phyloP scores from a whole-genome alignment of 1,140 invertebrate genomes.

The Mycetomoellerius zeteki region DNA sequence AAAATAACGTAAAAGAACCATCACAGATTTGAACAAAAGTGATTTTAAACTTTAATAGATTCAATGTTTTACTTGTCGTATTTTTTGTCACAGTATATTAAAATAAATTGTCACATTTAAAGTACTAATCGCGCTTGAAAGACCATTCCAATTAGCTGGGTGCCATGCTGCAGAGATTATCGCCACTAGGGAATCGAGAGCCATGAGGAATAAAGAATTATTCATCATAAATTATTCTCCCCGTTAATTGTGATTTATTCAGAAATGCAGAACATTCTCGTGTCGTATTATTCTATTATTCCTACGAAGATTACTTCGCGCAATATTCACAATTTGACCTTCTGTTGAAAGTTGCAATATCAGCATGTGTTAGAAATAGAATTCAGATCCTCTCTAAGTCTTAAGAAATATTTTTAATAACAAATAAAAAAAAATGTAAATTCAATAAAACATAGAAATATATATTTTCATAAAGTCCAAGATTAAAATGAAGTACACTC shows the following conservation, averaged over 20 bases:
- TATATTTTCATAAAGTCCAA: background rate
- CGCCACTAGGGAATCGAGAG: background rate
- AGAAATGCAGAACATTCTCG: constrained; percentile 15
- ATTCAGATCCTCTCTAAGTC: background rate
- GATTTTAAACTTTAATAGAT: background rate
- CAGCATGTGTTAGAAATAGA: background rate
- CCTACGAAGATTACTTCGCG: constrained; percentile 1
- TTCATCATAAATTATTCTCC: constrained; percentile 9
- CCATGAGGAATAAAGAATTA: constrained; percentile 35
- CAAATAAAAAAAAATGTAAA: background rate
- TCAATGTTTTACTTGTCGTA: background rate
- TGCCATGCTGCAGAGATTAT: background rate
- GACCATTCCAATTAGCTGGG: background rate
- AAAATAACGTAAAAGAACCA: background rate
- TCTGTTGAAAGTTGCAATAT: background rate
- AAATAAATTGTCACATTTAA: constrained; percentile 2
- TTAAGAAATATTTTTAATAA: background rate
- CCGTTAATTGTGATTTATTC: constrained; percentile 39
- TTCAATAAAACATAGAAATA: background rate
- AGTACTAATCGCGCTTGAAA: background rate
- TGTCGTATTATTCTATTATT: constrained; percentile 11
- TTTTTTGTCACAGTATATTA: background rate
- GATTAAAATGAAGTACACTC: background rate
- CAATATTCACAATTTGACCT: background rate
- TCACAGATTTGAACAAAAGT: background rate